phyloP scores from a whole-genome alignment of 2,113 vertebrate species.

The Vimba vimba region DNA sequence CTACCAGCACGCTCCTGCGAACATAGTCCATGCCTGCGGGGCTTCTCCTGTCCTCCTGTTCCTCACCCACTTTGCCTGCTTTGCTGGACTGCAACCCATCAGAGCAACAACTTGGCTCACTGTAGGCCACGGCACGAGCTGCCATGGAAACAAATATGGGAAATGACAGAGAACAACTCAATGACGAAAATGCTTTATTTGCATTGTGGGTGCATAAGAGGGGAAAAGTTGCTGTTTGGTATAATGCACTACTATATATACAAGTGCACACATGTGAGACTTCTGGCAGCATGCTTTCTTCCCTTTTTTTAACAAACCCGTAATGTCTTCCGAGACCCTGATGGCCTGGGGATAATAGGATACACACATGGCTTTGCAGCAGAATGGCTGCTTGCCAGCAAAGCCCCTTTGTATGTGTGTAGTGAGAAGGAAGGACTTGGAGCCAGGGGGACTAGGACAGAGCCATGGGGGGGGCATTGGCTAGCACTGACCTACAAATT shows the following conservation, averaged over 20 bases:
- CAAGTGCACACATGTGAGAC: conserved; percentile 16
- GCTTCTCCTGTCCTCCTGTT: conserved; percentile 74
- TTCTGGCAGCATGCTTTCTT: conserved; percentile 7
- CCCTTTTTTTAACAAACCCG: not conserved
- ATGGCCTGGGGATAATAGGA: conserved; percentile 33
- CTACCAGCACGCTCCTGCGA: conserved; percentile 82
- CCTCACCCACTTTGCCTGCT: conserved; percentile 70
- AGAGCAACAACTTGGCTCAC: conserved; percentile 81
- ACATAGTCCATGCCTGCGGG: conserved; percentile 80
- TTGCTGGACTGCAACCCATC: conserved; percentile 76
- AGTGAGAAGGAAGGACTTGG: conserved; percentile 76
- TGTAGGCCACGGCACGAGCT: conserved; percentile 88
- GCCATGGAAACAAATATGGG: conserved; percentile 40
- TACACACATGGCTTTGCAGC: conserved; percentile 55
- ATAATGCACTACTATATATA: not conserved
- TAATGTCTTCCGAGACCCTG: conserved; percentile 25
- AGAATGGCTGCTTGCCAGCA: conserved; percentile 58
- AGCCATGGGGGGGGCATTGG: conserved; percentile 71
- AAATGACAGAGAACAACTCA: conserved; percentile 11
- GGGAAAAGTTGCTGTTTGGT: not conserved
- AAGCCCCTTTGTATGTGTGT: conserved; percentile 75
- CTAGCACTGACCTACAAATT: conserved; percentile 76
- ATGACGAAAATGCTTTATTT: not conserved
- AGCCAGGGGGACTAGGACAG: conserved; percentile 66
- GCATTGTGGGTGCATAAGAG: conserved; percentile 2